Evolutionary conservation across 53 echinoderm and acorn worm species (phyloP), one percentile per base, ranked within the genome.

Genomic region (Pentamera pediparva): DNA sequence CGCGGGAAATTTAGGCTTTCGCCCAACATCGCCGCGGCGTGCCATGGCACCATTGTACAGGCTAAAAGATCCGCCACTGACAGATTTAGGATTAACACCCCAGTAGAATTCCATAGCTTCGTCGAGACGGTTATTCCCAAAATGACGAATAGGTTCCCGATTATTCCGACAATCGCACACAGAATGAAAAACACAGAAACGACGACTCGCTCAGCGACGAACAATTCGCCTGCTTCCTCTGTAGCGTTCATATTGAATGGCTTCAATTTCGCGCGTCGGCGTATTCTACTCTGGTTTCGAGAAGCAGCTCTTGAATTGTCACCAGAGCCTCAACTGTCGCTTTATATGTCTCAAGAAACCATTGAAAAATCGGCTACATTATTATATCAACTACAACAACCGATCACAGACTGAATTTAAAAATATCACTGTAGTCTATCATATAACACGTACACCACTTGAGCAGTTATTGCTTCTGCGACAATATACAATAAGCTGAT

Each of bases 61-160:
- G 76, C 76, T 25, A 88, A 62, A 3, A 88, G 70, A 29, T 88
- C 89, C 5, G 88, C 79, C 36, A 84, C 76, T 0, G 89, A 84
- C 31, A 88, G 64, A 43, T 88, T 88, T 40, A 79, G 75, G 37
- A 88, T 79, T 45, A 84, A 84, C 25, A 84, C 81, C 13, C 84
- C 84, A 30, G 89, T 88, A 19, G 79, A 62, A 25, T 84, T 88
- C 50, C 89, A 65, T 32, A 88, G 71, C 38, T 80, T 84, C 22
- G 75, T 69, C 20, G 89, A 84, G 36, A 88, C 30, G 32, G 75
- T 47, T 5, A 88, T 84, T 25, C 79, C 84, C 17, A 88, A 32
- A 43, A 88, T 84, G 15, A 84, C 80, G 32, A 88, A 59, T 22
- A 76, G 70, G 41, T 88, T 88, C 3, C 89, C 89, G 30, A 88